Evolutionary conservation across 2,888 invertebrate species (phyloP).

Genomic region (Dynastes maya): DNA sequence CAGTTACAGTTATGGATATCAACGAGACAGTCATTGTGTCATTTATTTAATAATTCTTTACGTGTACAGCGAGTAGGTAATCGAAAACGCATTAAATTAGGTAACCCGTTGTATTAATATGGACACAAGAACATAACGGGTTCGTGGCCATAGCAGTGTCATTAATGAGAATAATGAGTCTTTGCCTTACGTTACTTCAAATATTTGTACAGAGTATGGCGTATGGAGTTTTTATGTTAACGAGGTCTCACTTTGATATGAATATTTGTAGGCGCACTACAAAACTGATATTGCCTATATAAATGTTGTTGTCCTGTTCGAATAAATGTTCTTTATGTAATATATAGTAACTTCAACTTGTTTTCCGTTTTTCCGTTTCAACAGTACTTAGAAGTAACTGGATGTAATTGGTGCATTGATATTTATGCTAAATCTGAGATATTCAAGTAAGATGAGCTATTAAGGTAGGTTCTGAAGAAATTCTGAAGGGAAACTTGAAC

Average conservation of each 20-base stretch:
- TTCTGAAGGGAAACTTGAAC: no score
- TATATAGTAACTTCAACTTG: no score
- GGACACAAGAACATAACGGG: slow-evolving; percentile 30
- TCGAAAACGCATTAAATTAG: slow-evolving; percentile 25
- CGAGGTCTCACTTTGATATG: background rate
- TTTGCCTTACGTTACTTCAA: background rate
- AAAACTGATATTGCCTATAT: no score
- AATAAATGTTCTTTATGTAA: no score
- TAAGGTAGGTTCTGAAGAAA: no score
- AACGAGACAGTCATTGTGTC: background rate
- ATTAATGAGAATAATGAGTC: slow-evolving; percentile 32
- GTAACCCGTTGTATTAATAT: slow-evolving; percentile 32
- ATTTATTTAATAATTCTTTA: background rate
- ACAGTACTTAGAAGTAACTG: no score
- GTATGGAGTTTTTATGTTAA: background rate
- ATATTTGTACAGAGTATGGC: slow-evolving; percentile 12
- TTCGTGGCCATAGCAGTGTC: background rate
- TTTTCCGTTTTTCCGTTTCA: no score
- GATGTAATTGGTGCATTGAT: no score
- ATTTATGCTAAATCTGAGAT: no score
- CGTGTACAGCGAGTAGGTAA: background rate
- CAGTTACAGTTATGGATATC: background rate
- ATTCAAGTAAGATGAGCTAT: no score
- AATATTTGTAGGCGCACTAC: background rate
- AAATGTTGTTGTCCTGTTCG: no score